These are phyloP conservation scores for Bombus pyrosoma DNA, from an alignment of 1,140 invertebrate species.

Conservation along the genomic window DNA sequence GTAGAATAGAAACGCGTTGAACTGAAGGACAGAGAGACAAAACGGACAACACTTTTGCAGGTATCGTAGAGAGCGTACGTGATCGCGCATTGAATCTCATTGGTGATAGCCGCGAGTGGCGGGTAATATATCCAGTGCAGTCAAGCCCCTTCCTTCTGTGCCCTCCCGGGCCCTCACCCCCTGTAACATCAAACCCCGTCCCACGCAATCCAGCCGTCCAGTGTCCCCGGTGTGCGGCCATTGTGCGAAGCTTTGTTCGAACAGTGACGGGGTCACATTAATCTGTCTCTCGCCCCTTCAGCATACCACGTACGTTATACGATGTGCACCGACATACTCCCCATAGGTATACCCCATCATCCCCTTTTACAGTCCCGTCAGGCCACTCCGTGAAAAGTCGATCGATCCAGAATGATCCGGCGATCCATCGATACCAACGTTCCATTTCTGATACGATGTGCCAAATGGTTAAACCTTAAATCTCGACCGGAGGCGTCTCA, in stretches of 20 bases:
- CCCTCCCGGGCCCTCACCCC: conserved; percentile 66
- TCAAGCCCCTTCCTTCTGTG: conserved; percentile 68
- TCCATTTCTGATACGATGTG: background rate
- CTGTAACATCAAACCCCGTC: conserved; percentile 58
- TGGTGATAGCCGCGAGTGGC: conserved; percentile 77
- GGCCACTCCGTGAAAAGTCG: conserved; percentile 54
- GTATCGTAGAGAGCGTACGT: conserved; percentile 66
- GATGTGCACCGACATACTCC: conserved; percentile 64
- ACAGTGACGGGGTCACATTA: conserved; percentile 81
- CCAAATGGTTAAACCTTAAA: conserved; percentile 38
- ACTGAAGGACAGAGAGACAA: conserved; percentile 22
- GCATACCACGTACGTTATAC: conserved; percentile 73
- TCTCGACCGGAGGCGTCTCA: conserved; percentile 47
- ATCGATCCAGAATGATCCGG: conserved; percentile 55
- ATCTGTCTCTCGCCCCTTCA: conserved; percentile 79
- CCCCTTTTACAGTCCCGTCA: conserved; percentile 20
- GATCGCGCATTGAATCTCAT: conserved; percentile 80
- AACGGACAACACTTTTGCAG: conserved; percentile 73
- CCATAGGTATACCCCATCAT: conserved; percentile 54
- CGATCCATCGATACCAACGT: conserved; percentile 54
- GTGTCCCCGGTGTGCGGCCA: conserved; percentile 77
- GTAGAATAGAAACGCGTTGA: background rate
- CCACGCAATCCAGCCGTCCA: conserved; percentile 63
- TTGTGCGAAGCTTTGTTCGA: conserved; percentile 81
- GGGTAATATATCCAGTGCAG: conserved; percentile 77